Conservation (phyloP, 1,140 invertebrate genomes). For the Drosophila athabasca region DNA sequence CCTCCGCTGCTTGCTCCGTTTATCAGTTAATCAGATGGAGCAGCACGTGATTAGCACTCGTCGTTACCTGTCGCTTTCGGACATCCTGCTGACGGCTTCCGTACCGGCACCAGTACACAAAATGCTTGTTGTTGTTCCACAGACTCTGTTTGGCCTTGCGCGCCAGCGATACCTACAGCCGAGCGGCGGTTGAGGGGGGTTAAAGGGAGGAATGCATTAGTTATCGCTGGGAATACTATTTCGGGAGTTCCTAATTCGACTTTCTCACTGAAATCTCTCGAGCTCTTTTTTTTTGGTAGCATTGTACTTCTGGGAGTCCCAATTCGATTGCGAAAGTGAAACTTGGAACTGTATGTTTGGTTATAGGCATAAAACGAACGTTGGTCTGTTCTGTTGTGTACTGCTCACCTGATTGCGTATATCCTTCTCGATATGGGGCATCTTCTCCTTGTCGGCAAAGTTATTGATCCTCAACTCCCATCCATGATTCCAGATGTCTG, state of each 20-base stretch:
- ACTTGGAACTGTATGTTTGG: no score
- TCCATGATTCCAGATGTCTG: constrained; percentile 87
- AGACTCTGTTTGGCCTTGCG: constrained; percentile 81
- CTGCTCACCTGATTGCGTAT: constrained; percentile 86
- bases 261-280: no score
- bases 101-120: constrained; percentile 88
- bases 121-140: constrained; percentile 88
- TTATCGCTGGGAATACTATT: no score
- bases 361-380: no score
- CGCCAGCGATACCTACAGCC: constrained; percentile 72
- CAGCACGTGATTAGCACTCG: constrained; percentile 75
- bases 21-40: constrained; percentile 78
- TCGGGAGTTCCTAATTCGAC: no score
- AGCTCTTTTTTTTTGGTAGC: no score
- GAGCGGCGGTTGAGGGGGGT: no score
- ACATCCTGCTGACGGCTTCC: constrained; percentile 87
- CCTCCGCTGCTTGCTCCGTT: constrained; percentile 27
- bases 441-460: constrained; percentile 87
- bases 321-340: no score
- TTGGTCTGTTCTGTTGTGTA: background rate
- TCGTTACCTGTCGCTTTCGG: constrained; percentile 87
- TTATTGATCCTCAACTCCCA: constrained; percentile 88
- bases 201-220: no score
- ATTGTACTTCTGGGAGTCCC: no score
- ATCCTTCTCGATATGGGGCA: constrained; percentile 87